phyloP scores from a whole-genome alignment of 2,113 vertebrate genomes.

The Physeter macrocephalus region DNA sequence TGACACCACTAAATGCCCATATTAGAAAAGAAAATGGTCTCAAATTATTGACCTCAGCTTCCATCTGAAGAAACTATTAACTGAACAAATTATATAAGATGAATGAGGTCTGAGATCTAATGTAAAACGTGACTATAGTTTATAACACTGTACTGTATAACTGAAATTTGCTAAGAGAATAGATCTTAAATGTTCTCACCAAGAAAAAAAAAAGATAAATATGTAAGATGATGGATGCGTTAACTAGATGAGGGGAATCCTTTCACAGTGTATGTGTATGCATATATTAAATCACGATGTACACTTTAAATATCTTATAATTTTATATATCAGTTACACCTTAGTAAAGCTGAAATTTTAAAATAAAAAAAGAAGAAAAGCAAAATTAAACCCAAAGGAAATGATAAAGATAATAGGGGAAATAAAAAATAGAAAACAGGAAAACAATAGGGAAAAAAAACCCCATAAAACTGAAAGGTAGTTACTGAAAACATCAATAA shows the following conservation, averaged over 20 bases:
- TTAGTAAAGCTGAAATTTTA: background rate
- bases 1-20: background rate
- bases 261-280: background rate
- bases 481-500: background rate
- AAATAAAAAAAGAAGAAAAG: background rate
- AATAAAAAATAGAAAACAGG: background rate
- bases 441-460: background rate
- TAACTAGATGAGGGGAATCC: background rate
- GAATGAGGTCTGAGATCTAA: background rate
- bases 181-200: background rate
- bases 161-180: background rate
- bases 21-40: background rate
- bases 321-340: background rate
- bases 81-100: background rate
- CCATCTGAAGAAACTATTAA: background rate
- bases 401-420: background rate
- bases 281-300: background rate
- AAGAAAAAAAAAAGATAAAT: background rate
- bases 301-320: background rate
- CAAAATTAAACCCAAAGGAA: background rate
- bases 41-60: background rate
- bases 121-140: background rate
- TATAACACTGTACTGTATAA: background rate
- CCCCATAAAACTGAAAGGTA: background rate
- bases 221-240: background rate